Base-by-base conservation (phyloP, 1,140 invertebrate genomes). In the Drosophila nasuta region DNA sequence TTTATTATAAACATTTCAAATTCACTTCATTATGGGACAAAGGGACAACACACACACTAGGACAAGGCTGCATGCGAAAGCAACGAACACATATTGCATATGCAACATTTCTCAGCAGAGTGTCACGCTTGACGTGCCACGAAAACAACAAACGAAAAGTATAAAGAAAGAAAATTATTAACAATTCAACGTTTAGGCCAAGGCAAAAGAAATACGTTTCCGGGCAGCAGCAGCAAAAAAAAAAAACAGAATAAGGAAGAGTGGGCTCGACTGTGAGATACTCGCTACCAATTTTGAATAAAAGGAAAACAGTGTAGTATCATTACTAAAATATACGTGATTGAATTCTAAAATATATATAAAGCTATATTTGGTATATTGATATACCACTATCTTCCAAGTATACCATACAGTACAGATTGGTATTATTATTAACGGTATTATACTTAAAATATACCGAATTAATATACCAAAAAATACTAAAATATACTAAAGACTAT, bases 131-230 rank as follows among this genome's bases (percentile, higher is more conserved):
- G 49, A 41, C 52, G 52, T 51, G 49, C 10, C 49, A 63, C 28
- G 17, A 2, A 10, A 3, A 51, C n/a, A 54, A 66, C 28, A 41
- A 58, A 33, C 25, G 64, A 41, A 20, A 13, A 15, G 15, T 49
- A 68, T 41, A 38, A 25, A 68, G 20, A 56, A 58, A 30, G 64
- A 60, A 67, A 48, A 65, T 59, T 71, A 75, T 76, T 76, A 87
- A 74, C 68, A 77, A 86, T 76, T 73, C 76, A 76, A 60, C 79
- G 83, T 73, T 86, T 87, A 69, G 82, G 82, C 82, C 82, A 86
- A 86, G 82, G 79, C 69, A 79, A 52, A 60, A 64, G 60, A 69
- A 71, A 64, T 63, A 46, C 46, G 65, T 68, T 85, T 86, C 82
- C 82, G 78, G 68, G 33, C 67, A 76, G 15, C 10, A 60, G 65